A percentile compares a stretch with the other conserved stretches of the same genome.
These are phyloP conservation scores for Eristalinus sepulchralis DNA, from an alignment of 2,888 invertebrate species.

Conservation along the genomic window DNA sequence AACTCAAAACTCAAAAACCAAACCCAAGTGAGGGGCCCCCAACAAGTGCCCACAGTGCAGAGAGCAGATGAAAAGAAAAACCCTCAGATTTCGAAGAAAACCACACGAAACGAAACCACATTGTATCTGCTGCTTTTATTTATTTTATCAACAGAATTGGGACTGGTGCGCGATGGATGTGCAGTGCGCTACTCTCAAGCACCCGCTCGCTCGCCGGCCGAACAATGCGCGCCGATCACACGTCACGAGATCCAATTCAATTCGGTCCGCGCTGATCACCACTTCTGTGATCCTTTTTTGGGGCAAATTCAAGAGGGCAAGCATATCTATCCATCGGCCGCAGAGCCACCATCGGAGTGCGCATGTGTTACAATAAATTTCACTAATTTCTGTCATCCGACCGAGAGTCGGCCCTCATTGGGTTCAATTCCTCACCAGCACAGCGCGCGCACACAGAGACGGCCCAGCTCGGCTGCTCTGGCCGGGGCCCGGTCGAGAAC, in stretches of 20 bases:
- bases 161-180: slow-evolving; percentile 48
- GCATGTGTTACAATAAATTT: slow-evolving; percentile 79
- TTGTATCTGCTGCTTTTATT: slow-evolving; percentile 61
- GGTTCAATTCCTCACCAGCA: slow-evolving; percentile 25
- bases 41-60: slow-evolving; percentile 41
- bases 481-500: slow-evolving; percentile 56
- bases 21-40: slow-evolving; percentile 27
- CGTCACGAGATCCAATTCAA: slow-evolving; percentile 42
- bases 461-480: neutral
- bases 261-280: slow-evolving; percentile 23
- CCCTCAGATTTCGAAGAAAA: slow-evolving; percentile 67
- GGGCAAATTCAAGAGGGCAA: slow-evolving; percentile 63
- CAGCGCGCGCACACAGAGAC: neutral
- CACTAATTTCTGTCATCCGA: slow-evolving; percentile 81
- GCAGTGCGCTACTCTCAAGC: slow-evolving; percentile 56
- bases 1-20: neutral
- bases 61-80: slow-evolving; percentile 55
- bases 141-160: slow-evolving; percentile 69
- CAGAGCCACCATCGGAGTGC: slow-evolving; percentile 13
- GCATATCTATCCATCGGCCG: neutral
- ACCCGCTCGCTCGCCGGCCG: slow-evolving; percentile 44
- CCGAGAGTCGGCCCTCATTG: slow-evolving; percentile 69
- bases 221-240: slow-evolving; percentile 47
- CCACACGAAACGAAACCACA: slow-evolving; percentile 67
- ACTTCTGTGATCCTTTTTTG: slow-evolving; percentile 49